Evolutionary conservation across 2,797 vertebrate species (phyloP).

Genomic region (Leucoraja ocellata): DNA sequence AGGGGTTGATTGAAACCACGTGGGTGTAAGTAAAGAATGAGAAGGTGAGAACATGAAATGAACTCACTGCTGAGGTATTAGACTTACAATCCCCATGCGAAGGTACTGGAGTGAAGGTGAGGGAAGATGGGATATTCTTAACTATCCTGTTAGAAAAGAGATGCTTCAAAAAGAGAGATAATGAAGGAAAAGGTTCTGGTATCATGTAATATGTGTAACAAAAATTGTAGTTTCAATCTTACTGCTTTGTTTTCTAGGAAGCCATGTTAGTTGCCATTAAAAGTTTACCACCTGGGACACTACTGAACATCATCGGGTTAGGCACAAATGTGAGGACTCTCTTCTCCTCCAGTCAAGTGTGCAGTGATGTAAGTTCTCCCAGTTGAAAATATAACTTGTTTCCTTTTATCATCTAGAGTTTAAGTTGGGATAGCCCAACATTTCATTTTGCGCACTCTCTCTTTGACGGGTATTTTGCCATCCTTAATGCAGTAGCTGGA

Average conservation of each 20-base stretch:
- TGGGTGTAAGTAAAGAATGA: no score
- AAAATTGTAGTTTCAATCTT: background rate
- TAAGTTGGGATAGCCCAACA: background rate
- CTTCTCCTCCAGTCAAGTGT: conserved; percentile 76
- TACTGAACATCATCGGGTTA: conserved; percentile 77
- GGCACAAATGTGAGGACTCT: conserved; percentile 65
- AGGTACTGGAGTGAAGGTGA: background rate
- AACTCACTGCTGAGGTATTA: no score
- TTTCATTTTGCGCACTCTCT: background rate
- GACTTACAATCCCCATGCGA: no score
- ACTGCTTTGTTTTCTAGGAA: conserved; percentile 59
- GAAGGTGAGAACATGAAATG: no score
- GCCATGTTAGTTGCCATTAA: conserved; percentile 81
- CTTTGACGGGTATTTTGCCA: background rate
- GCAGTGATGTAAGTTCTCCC: conserved; percentile 72
- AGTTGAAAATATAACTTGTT: background rate
- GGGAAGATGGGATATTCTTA: background rate
- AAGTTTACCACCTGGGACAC: conserved; percentile 75
- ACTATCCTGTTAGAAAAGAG: background rate
- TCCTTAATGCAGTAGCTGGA: background rate
- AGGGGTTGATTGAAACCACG: no score
- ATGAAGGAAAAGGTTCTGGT: no score
- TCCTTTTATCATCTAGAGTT: background rate
- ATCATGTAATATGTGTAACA: background rate
- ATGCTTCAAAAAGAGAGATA: background rate